These are phyloP conservation scores for Onychomys torridus DNA, from an alignment of 2,797 vertebrate species.

Conservation along the genomic window DNA sequence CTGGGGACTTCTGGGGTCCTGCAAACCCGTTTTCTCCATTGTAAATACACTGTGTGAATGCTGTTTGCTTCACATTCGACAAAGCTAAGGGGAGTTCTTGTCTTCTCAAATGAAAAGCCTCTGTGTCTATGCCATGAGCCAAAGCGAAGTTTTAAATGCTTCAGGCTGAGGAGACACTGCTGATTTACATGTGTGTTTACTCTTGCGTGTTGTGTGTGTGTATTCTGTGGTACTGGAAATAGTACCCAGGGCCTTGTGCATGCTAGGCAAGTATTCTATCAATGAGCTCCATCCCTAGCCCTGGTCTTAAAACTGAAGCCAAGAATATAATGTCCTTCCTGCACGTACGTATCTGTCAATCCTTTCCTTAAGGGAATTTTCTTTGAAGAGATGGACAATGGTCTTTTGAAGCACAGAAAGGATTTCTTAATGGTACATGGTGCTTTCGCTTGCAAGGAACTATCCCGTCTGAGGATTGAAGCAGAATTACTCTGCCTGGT, in stretches of 20 bases:
- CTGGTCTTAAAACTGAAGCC: not conserved
- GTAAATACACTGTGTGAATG: not conserved
- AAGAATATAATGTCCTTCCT: not conserved
- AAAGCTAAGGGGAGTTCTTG: not conserved
- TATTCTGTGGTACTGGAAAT: not conserved
- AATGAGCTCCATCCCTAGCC: no score
- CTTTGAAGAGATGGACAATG: not conserved
- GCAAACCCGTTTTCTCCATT: not conserved
- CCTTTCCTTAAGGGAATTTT: not conserved
- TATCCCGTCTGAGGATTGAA: not conserved
- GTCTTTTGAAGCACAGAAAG: not conserved
- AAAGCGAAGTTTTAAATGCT: not conserved
- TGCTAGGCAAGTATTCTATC: not conserved
- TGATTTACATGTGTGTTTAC: not conserved
- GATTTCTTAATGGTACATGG: not conserved
- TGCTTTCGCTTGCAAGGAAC: not conserved
- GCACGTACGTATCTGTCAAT: not conserved
- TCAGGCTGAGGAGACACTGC: not conserved
- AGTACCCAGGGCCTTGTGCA: not conserved
- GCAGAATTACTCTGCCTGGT: not conserved
- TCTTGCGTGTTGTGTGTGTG: not conserved
- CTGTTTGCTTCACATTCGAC: not conserved
- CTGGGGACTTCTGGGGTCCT: not conserved
- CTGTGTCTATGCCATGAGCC: not conserved
- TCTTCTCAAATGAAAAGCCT: not conserved